These are phyloP conservation scores for Prenolepis imparis DNA, from an alignment of 2,888 invertebrate genomes.

Conservation along the genomic window DNA sequence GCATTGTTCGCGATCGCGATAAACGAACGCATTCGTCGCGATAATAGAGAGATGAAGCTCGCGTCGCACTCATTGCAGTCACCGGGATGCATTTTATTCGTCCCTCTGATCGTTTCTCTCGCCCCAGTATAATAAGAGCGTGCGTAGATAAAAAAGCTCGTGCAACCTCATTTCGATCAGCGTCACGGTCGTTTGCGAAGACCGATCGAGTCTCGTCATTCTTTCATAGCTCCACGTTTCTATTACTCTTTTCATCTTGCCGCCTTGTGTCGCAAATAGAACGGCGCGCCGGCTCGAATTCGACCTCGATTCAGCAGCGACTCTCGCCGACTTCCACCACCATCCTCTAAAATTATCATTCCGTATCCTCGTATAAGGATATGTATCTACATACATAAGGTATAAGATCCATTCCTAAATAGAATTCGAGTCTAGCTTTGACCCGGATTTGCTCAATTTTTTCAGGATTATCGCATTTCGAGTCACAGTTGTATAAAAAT, in stretches of 20 bases:
- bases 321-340: background rate
- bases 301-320: conserved; percentile 26
- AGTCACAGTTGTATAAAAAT: conserved; percentile 17
- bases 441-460: conserved; percentile 25
- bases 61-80: background rate
- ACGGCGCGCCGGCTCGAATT: conserved; percentile 3
- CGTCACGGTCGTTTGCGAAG: background rate
- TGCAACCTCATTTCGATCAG: conserved; percentile 12
- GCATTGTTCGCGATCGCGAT: background rate
- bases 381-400: background rate
- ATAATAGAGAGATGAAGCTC: background rate
- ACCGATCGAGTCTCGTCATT: conserved; percentile 24
- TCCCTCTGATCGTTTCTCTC: background rate
- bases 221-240: conserved; percentile 16
- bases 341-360: conserved; percentile 44
- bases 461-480: conserved; percentile 12
- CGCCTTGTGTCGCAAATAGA: conserved; percentile 32
- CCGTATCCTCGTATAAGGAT: background rate
- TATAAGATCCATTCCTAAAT: conserved; percentile 15
- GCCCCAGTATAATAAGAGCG: background rate
- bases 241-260: background rate
- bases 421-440: conserved; percentile 41
- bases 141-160: background rate
- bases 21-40: background rate
- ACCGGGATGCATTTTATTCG: background rate